phyloP scores from a whole-genome alignment of 2,113 vertebrate genomes.

The Xyliphius kryptos region DNA sequence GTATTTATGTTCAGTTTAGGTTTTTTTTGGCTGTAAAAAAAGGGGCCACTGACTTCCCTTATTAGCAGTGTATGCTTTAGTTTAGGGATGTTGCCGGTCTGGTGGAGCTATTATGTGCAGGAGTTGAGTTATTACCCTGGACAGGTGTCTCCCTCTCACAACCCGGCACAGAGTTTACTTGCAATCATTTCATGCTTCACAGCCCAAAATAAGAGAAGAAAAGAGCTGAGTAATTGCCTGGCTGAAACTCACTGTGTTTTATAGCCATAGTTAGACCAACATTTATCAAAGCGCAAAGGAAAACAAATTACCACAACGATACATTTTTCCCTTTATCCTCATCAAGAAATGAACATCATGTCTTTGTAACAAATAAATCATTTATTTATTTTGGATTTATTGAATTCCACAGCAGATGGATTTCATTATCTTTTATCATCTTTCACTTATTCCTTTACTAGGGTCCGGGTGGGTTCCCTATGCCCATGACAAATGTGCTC shows the following conservation, averaged over 20 bases:
- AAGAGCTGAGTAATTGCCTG: constrained; percentile 51
- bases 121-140: constrained; percentile 52
- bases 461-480: too few species aligned
- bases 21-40: too few species aligned
- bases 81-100: constrained; percentile 30
- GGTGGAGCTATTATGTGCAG: constrained; percentile 1
- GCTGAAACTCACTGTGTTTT: constrained; percentile 48
- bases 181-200: constrained; percentile 50
- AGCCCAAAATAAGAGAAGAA: constrained; percentile 42
- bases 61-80: constrained; percentile 21
- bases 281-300: constrained; percentile 27
- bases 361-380: too few species aligned
- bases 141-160: constrained; percentile 54
- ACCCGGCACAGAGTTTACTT: constrained; percentile 34
- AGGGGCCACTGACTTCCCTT: constrained; percentile 23
- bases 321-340: too few species aligned
- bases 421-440: too few species aligned
- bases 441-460: too few species aligned
- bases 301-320: constrained; percentile 20
- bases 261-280: constrained; percentile 40
- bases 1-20: too few species aligned
- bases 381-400: too few species aligned
- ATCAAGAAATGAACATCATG: too few species aligned
- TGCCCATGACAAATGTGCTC: too few species aligned
- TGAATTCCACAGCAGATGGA: too few species aligned